These are phyloP conservation scores for Drosophila affinis DNA, from an alignment of 2,888 invertebrate genomes.

Conservation along the genomic window DNA sequence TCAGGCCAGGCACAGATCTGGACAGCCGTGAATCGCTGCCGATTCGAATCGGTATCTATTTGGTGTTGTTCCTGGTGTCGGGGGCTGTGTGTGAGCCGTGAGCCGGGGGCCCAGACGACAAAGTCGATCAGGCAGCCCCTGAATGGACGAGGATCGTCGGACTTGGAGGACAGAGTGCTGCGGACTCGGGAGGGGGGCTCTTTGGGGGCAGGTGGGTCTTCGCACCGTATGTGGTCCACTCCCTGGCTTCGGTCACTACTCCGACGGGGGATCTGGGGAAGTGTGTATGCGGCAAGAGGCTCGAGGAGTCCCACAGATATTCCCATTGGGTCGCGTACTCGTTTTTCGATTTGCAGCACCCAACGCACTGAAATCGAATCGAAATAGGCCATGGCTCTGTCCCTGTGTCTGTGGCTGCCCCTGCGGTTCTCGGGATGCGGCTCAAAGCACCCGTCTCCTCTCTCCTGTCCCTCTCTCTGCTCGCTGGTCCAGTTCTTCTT, in stretches of 20 bases:
- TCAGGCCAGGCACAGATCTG: slow-evolving; percentile 2
- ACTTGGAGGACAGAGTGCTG: neutral
- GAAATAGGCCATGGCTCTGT: slow-evolving; percentile 61
- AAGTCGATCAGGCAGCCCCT: slow-evolving; percentile 50
- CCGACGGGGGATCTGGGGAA: neutral
- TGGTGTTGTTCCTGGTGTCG: slow-evolving; percentile 23
- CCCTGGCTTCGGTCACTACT: neutral
- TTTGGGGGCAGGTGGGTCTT: slow-evolving; percentile 34
- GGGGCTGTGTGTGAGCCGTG: slow-evolving; percentile 28
- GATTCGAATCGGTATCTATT: slow-evolving; percentile 1
- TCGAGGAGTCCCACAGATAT: neutral
- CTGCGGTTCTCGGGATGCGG: slow-evolving; percentile 44
- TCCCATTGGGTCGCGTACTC: slow-evolving; percentile 29
- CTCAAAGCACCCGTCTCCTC: slow-evolving; percentile 3
- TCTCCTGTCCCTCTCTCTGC: too few relatives aligned
- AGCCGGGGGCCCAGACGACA: slow-evolving; percentile 28
- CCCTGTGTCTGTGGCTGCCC: slow-evolving; percentile 5
- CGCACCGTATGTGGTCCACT: slow-evolving; percentile 55
- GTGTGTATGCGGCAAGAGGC: neutral
- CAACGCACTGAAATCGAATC: slow-evolving; percentile 42
- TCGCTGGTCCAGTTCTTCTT: slow-evolving; percentile 27
- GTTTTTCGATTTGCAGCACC: slow-evolving; percentile 51
- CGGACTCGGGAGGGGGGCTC: neutral
- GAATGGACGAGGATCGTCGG: slow-evolving; percentile 22
- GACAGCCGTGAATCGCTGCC: neutral